Evolutionary conservation across 2,113 vertebrate species (phyloP).

Genomic region (Thamnaconus septentrionalis): DNA sequence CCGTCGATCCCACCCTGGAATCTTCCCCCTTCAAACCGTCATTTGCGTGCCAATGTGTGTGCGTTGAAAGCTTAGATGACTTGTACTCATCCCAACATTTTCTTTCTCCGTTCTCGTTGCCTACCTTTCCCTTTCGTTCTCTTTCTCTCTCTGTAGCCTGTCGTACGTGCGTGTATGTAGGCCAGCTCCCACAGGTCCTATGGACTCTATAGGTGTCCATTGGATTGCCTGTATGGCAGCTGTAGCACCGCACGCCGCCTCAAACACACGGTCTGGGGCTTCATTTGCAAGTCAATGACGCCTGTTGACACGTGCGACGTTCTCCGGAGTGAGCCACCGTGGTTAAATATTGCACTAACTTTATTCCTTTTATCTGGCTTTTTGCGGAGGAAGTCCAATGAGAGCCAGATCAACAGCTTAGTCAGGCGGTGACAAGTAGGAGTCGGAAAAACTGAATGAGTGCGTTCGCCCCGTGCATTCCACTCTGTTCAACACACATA

Average conservation of each 20-base stretch:
- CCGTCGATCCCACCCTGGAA: slow-evolving; percentile 7
- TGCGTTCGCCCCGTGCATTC: too few species aligned
- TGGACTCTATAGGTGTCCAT: slow-evolving; percentile 48
- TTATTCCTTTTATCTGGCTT: too few species aligned
- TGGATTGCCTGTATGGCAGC: slow-evolving; percentile 26
- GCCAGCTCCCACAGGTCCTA: slow-evolving; percentile 49
- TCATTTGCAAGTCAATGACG: slow-evolving; percentile 21
- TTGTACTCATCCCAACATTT: too few species aligned
- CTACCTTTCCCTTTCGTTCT: slow-evolving; percentile 3
- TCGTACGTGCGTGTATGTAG: slow-evolving; percentile 36
- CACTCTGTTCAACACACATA: too few species aligned
- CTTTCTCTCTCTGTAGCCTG: slow-evolving; percentile 7
- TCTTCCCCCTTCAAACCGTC: slow-evolving; percentile 5
- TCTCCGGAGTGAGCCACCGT: neutral
- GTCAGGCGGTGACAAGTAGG: too few species aligned
- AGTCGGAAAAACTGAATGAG: too few species aligned
- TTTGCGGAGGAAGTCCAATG: too few species aligned
- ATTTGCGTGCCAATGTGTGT: too few species aligned
- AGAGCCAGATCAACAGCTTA: too few species aligned
- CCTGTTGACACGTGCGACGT: neutral
- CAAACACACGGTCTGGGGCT: neutral
- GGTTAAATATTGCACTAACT: too few species aligned
- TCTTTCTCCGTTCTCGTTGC: too few species aligned
- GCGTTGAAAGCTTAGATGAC: too few species aligned
- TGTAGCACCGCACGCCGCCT: slow-evolving; percentile 10